Conservation (phyloP, 2,797 vertebrate genomes). For the Artibeus lituratus region DNA sequence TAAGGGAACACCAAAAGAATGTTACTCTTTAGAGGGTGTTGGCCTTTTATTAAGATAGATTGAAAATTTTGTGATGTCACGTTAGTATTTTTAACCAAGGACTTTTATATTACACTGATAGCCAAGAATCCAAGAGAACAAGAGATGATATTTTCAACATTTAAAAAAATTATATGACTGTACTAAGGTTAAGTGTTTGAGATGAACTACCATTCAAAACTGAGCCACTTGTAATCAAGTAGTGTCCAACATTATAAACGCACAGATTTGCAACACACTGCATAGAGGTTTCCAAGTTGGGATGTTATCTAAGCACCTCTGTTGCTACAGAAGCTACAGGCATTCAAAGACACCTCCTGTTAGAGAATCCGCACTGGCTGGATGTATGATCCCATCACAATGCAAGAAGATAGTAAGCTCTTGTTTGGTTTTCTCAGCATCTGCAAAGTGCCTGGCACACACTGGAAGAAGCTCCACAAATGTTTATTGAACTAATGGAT, state of each 20-base stretch:
- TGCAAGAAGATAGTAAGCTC: conserved; percentile 49
- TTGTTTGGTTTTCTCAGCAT: conserved; percentile 55
- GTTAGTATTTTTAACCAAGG: conserved; percentile 35
- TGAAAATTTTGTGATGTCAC: conserved; percentile 6
- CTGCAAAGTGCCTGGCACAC: conserved; percentile 55
- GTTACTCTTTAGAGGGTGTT: neutral
- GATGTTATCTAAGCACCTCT: neutral
- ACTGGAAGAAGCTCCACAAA: conserved; percentile 34
- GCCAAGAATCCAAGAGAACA: conserved; percentile 24
- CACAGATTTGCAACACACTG: conserved; percentile 5
- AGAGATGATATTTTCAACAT: conserved; percentile 3
- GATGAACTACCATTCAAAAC: conserved; percentile 21
- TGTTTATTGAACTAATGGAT: conserved; percentile 22
- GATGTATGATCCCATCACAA: neutral
- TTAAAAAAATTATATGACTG: conserved; percentile 4
- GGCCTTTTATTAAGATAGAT: neutral
- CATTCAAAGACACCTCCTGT: conserved; percentile 60
- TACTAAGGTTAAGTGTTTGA: conserved; percentile 9
- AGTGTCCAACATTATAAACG: neutral
- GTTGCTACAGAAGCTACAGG: conserved; percentile 37
- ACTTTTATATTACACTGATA: conserved; percentile 26
- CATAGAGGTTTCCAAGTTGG: conserved; percentile 12
- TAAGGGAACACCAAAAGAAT: neutral
- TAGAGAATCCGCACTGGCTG: conserved; percentile 41
- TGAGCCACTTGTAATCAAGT: neutral